Conservation (phyloP, 2,888 invertebrate species). For the Phyto melanocephala region DNA sequence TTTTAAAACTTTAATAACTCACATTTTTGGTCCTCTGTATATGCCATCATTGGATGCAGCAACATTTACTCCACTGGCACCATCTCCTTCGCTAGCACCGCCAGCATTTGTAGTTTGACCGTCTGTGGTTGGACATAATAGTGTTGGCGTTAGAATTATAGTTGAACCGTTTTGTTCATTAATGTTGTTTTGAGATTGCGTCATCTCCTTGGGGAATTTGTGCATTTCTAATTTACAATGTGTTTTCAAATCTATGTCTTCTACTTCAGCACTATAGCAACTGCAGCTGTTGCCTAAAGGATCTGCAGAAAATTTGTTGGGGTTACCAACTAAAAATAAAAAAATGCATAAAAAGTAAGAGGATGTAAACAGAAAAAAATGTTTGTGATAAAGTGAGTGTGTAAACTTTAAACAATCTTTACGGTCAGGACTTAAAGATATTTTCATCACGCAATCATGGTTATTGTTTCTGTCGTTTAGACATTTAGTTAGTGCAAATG, state of each 20-base stretch:
- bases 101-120: constrained; percentile 59
- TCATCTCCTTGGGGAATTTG: constrained; percentile 70
- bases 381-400: not conserved
- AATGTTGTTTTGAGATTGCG: constrained; percentile 57
- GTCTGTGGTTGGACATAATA: constrained; percentile 72
- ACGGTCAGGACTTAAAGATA: not conserved
- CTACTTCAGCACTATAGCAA: constrained; percentile 5
- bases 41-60: constrained; percentile 40
- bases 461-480: not conserved
- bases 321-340: constrained; percentile 46
- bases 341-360: not conserved
- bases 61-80: not conserved
- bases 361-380: not conserved
- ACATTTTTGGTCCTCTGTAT: constrained; percentile 77
- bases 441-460: not conserved
- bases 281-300: constrained; percentile 49
- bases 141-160: constrained; percentile 76
- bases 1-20: constrained; percentile 65
- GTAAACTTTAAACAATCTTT: not conserved
- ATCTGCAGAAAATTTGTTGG: constrained; percentile 29
- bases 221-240: constrained; percentile 75
- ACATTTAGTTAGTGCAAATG: not conserved
- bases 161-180: constrained; percentile 72
- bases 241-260: constrained; percentile 60
- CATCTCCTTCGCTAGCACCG: constrained; percentile 8